These are phyloP conservation scores for Ganaspis sp. DNA, from an alignment of 1,140 invertebrate genomes.

Conservation along the genomic window DNA sequence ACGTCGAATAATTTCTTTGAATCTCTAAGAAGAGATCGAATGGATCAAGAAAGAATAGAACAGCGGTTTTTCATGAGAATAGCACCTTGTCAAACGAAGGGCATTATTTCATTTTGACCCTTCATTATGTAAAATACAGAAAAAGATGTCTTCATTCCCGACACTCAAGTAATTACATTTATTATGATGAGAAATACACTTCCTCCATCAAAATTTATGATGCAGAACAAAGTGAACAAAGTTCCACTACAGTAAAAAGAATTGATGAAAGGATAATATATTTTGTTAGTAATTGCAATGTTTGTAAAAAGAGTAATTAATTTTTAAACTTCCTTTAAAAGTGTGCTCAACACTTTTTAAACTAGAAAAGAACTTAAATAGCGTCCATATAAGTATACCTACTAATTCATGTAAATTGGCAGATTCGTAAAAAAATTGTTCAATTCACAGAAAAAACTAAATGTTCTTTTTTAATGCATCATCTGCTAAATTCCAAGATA, in stretches of 20 bases:
- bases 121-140: conserved; percentile 1
- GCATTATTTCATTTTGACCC: background rate
- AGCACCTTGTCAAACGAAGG: background rate
- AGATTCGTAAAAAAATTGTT: too few species aligned
- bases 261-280: background rate
- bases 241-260: background rate
- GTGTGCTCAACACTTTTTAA: background rate
- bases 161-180: conserved; percentile 14
- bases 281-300: background rate
- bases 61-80: background rate
- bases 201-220: conserved; percentile 25
- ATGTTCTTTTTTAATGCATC: too few species aligned
- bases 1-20: background rate
- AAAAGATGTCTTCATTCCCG: background rate
- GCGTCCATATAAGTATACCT: too few species aligned
- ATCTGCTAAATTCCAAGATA: too few species aligned
- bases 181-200: conserved; percentile 16
- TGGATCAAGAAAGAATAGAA: background rate
- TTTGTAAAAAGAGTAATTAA: conserved; percentile 5
- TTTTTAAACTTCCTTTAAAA: background rate
- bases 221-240: conserved; percentile 14
- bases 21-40: background rate
- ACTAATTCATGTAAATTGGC: too few species aligned
- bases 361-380: background rate
- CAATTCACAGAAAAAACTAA: too few species aligned